Base-by-base conservation (phyloP, 2,888 invertebrate genomes). In the Campaea margaritaria region DNA sequence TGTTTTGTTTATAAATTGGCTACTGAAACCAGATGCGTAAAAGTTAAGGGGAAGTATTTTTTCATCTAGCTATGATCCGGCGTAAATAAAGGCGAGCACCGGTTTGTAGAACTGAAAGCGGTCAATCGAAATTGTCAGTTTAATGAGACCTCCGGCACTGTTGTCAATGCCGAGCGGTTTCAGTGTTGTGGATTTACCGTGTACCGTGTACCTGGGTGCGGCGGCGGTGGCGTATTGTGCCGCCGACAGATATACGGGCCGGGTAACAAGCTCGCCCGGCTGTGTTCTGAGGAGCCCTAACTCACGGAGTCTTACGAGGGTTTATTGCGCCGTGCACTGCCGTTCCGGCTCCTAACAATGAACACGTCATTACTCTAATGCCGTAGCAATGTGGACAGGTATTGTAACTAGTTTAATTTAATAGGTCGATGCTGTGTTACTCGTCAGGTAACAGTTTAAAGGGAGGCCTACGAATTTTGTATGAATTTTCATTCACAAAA, bases 211-310 rank as follows among this genome's bases (percentile, higher is more conserved):
- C 13, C 21, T 12, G 38, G 9, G 13, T 27, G 21, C n/a, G 34
- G 36, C 36, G 2, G 43, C 3, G 38, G 45, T 2, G 54, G 42
- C 21, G 63, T 54, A 62, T 58, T 53, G 61, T 67, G 58, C 54
- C 7, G 34, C 34, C 58, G 68, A 61, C 67, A 68, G 68, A 61
- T 64, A 61, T 65, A 62, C 62, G 60, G 59, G 44, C 44, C 38
- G 21, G n/a, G 31, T 36, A 57, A 31, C 50, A 31, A 49, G 42
- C 51, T 34, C 16, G 34, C 38, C 47, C 31, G 31, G 39, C 27
- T 34, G 42, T 51, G 51, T 51, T 28, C 43, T 21, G 14, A 49
- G 51, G 51, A 51, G 43, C 48, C 58, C 58, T 64, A 49, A 65
- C 54, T 62, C 61, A 65, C 53, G 48, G 41, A 42, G 46, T 14